Base-by-base conservation (phyloP, 2,797 vertebrate genomes). In the Steatocranus sp. region DNA sequence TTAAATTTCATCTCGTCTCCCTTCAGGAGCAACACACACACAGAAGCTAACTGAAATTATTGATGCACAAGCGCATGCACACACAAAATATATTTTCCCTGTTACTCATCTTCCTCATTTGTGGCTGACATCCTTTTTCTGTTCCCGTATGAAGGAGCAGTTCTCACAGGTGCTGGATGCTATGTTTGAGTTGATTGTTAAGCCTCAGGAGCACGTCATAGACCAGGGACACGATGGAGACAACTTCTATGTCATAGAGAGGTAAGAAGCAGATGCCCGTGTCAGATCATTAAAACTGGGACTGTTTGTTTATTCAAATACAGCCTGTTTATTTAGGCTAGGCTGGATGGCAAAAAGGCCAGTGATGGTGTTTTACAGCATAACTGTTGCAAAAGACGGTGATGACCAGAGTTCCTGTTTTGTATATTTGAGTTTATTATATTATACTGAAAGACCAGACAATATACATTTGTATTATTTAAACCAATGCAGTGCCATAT, bases 221-320 rank as follows among this genome's bases (percentile, higher is more conserved):
- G 98, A 99, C 95, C 98, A 99, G 96, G 98, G 98, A 86, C 97
- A 98, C 61, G 98, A 99, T 76, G 98, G 98, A 83, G 98, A 99
- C 96, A 99, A 99, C 94, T 99, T 99, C 92, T 99, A 99, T 86
- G 98, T 99, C 51, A 95, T 99, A 79, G 98, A 99, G 91, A 95
- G 97, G 98, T 99, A 85, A 18, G 83, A 80, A 2, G 11, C 41
- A 12, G 7, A n/a, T 15, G 2, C 4, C 11, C 0, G 1, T 27
- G 56, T 17, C 38, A 20, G 18, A 18, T 61, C 43, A 48, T 80
- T 66, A 41, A 25, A 32, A 5, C 38, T 10, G 1, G 3, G 7
- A 14, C 8, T 6, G 41, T 82, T 73, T 66, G 32, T 84, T 86
- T 32, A 53, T 66, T 81, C 23, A 70, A 48, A 74, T 23, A 5